These are phyloP conservation scores for Oncorhynchus kisutch DNA, from an alignment of 2,113 vertebrate species.

Conservation along the genomic window DNA sequence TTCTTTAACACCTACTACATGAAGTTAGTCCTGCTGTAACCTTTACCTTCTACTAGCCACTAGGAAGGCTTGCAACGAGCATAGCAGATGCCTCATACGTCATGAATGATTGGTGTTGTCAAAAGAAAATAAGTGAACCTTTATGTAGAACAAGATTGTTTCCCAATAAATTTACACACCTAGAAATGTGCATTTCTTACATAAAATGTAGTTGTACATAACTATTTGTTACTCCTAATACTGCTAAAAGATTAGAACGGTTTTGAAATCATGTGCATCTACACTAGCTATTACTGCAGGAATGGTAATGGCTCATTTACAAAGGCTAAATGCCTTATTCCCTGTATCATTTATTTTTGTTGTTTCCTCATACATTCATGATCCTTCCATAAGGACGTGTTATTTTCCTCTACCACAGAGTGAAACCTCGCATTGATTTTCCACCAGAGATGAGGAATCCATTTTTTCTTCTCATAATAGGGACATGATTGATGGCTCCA, in stretches of 20 bases:
- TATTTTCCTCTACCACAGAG: neutral
- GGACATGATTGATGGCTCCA: conserved; percentile 61
- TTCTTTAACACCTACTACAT: too few species aligned
- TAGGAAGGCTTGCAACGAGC: neutral
- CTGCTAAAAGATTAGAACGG: too few species aligned
- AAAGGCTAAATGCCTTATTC: too few species aligned
- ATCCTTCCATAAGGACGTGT: neutral
- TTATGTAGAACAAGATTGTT: neutral
- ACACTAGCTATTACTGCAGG: too few species aligned
- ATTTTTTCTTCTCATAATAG: conserved; percentile 22
- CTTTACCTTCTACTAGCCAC: neutral
- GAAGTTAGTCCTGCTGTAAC: neutral
- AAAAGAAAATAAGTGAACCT: neutral
- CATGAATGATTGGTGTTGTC: neutral
- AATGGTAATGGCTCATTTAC: too few species aligned
- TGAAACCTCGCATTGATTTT: neutral
- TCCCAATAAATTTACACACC: neutral
- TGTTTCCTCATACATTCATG: neutral
- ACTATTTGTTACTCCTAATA: too few species aligned
- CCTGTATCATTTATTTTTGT: too few species aligned
- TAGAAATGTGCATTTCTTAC: neutral
- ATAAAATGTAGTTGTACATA: too few species aligned
- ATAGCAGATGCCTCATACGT: neutral
- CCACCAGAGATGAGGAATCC: neutral
- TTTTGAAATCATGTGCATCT: too few species aligned